Base-by-base conservation (phyloP, 2,888 invertebrate genomes). In the Frankliniella fusca region DNA sequence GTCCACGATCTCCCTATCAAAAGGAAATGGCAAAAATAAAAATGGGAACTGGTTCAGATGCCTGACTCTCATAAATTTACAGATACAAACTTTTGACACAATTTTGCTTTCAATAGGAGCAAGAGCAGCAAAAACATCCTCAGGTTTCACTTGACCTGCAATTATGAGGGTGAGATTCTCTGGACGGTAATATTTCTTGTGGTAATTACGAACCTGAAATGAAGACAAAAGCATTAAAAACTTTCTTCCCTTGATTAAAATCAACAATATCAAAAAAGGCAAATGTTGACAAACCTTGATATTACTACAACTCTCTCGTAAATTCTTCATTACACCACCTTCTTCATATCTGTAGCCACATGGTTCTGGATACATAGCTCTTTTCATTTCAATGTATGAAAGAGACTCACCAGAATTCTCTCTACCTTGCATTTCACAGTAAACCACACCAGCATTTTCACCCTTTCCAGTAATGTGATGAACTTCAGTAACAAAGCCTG, bases 401-500 rank as follows among this genome's bases (percentile, higher is more conserved):
- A 93, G 89, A 83, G 92, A 92, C 86, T 94, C 94, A 8, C 94
- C 94, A n/a, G 91, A 91, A 87, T 95, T 96, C 87, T 96, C 96
- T 50, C 92, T 87, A 0, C 94, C 95, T 88, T 96, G 97, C 95
- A 97, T 97, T 90, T 98, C 97, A 88, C 95, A 96, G 87, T 97
- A 97, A n/a, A 97, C 97, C 20, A 97, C 96, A 27, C 98, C 98
- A 18, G 94, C 96, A 90, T 98, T 94, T 84, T 95, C 93, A 0
- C 97, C 97, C 83, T 94, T 93, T 0, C 93, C 94, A 85, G 94
- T 95, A 84, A 97, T 91, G 87, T 97, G 97, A 88, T 97, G 96
- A 0, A 98, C 97, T 89, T 97, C 97, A 0, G 97, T 97, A 49
- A 93, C 89, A 87, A 93, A 97, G 3, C 92, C 95, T 84, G 94